Conservation (phyloP, 1,140 invertebrate species). For the Scaptomyza pallida region DNA sequence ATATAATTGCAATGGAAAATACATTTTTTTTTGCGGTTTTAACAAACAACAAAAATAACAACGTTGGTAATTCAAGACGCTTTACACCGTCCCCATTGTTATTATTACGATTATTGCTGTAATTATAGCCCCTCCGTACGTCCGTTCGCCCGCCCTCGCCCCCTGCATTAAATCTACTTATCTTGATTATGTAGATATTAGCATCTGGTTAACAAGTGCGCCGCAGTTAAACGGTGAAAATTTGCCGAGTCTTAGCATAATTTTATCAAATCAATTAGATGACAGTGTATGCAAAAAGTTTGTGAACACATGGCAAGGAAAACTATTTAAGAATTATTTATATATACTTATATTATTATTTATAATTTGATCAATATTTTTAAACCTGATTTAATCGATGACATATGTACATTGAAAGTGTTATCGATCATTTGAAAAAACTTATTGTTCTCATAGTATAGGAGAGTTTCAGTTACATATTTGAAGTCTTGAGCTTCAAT, state of each 20-base stretch:
- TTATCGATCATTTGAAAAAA: no score
- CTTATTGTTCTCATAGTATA: no score
- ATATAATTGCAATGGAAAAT: slow-evolving; percentile 62
- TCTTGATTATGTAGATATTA: slow-evolving; percentile 57
- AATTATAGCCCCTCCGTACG: slow-evolving; percentile 45
- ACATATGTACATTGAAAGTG: no score
- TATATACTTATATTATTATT: no score
- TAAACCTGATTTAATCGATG: no score
- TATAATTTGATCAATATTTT: no score
- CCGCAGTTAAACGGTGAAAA: slow-evolving; percentile 77
- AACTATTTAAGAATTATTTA: not conserved
- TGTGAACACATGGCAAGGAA: not conserved
- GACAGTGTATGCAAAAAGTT: slow-evolving; percentile 50
- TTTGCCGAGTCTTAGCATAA: slow-evolving; percentile 69
- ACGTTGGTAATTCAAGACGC: slow-evolving; percentile 72
- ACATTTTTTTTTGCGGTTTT: slow-evolving; percentile 63
- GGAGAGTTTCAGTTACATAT: no score
- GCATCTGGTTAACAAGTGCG: slow-evolving; percentile 80
- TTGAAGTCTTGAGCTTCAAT: no score
- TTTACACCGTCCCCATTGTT: slow-evolving; percentile 64
- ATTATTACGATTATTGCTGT: slow-evolving; percentile 59
- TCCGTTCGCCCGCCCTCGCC: not conserved
- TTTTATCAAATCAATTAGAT: slow-evolving; percentile 76
- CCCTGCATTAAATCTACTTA: no score
- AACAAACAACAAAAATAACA: slow-evolving; percentile 42